Conservation (phyloP, 1,140 invertebrate genomes). For the Orchestia grillus region DNA sequence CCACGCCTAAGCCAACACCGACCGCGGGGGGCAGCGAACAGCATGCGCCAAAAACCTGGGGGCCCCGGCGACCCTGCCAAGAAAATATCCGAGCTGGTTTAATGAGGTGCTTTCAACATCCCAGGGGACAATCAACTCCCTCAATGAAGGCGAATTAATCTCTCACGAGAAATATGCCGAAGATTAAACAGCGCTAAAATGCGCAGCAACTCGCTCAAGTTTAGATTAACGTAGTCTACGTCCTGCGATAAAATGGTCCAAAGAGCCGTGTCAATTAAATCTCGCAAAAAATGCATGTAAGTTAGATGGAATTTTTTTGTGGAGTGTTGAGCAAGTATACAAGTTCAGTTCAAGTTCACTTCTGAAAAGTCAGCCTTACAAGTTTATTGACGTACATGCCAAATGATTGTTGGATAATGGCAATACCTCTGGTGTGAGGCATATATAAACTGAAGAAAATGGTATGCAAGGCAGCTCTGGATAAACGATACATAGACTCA, state of each 20-base stretch:
- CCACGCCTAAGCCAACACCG: constrained; percentile 21
- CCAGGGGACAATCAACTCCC: constrained; percentile 42
- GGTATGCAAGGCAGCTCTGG: too few species aligned
- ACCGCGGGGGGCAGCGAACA: background rate
- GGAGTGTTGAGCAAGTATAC: too few species aligned
- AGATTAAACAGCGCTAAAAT: constrained; percentile 37
- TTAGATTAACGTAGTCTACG: background rate
- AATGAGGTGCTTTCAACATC: constrained; percentile 48
- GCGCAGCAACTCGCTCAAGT: constrained; percentile 22
- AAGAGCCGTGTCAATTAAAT: background rate
- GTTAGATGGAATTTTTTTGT: background rate
- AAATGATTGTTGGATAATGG: too few species aligned
- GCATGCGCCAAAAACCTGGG: background rate
- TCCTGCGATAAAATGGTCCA: background rate
- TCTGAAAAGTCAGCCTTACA: too few species aligned
- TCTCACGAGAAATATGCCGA: constrained; percentile 31
- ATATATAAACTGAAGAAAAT: too few species aligned
- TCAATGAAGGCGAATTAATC: constrained; percentile 40
- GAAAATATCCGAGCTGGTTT: constrained; percentile 28
- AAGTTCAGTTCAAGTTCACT: too few species aligned
- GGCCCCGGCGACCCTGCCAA: background rate
- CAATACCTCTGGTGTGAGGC: too few species aligned
- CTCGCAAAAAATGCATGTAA: background rate
- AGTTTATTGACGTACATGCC: too few species aligned
- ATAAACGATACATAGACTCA: too few species aligned